phyloP scores from a whole-genome alignment of 1,140 invertebrate species.

The Adelges cooleyi region DNA sequence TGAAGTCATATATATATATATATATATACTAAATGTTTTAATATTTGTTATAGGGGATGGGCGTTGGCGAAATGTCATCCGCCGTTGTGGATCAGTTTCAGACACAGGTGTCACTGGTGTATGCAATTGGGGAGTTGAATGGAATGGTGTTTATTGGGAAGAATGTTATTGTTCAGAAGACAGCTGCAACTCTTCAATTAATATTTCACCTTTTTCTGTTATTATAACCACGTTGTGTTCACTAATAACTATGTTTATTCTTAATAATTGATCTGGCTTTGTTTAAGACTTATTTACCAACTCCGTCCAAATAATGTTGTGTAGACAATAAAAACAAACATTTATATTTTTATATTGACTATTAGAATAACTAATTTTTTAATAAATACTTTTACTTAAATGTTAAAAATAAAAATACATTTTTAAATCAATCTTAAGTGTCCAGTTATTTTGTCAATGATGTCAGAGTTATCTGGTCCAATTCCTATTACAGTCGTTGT shows the following conservation, averaged over 20 bases:
- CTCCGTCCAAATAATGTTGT: constrained; percentile 28
- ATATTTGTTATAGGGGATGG: constrained; percentile 60
- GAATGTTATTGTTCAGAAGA: constrained; percentile 86
- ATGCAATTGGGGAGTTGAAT: constrained; percentile 86
- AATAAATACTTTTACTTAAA: too few relatives aligned
- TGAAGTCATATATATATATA: not conserved
- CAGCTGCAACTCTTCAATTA: constrained; percentile 55
- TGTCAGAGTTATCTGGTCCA: not conserved
- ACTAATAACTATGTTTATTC: constrained; percentile 6
- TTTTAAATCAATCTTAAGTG: constrained; percentile 70
- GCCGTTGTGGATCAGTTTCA: constrained; percentile 77
- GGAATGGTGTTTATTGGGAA: constrained; percentile 89
- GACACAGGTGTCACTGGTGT: constrained; percentile 81
- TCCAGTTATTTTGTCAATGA: constrained; percentile 73
- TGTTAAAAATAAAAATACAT: too few relatives aligned
- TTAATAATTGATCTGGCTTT: constrained; percentile 5
- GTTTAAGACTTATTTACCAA: not conserved
- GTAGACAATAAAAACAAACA: too few relatives aligned
- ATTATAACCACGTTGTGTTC: constrained; percentile 8
- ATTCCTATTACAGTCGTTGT: constrained; percentile 71
- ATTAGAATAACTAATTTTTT: too few relatives aligned
- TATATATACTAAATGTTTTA: not conserved
- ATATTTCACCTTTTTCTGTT: not conserved
- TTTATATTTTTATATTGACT: too few relatives aligned
- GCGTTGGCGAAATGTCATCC: constrained; percentile 80